Evolutionary conservation across 2,113 vertebrate species (phyloP).

Genomic region (Antechinus flavipes): DNA sequence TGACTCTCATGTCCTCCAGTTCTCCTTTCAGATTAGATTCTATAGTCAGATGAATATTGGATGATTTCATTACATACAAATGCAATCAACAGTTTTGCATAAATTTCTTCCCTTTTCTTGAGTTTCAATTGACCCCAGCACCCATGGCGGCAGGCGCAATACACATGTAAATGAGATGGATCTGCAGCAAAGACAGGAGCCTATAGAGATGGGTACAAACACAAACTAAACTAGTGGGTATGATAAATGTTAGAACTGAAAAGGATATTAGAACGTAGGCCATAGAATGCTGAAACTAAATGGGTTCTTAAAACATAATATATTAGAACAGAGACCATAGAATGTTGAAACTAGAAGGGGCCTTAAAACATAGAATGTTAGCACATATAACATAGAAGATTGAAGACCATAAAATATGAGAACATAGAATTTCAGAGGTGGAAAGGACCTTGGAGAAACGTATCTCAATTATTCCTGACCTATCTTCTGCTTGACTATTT

Average conservation of each 20-base stretch:
- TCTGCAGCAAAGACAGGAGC: conserved; percentile 82
- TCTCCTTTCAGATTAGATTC: conserved; percentile 91
- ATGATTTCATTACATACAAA: conserved; percentile 94
- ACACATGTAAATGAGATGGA: conserved; percentile 91
- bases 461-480: not conserved
- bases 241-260: conserved; percentile 59
- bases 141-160: conserved; percentile 89
- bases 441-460: not conserved
- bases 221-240: conserved; percentile 79
- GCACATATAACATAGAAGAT: not conserved
- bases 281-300: not conserved
- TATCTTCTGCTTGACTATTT: not conserved
- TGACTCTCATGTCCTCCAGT: conserved; percentile 97
- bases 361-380: not conserved
- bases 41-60: conserved; percentile 93
- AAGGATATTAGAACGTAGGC: not conserved
- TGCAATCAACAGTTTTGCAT: conserved; percentile 94
- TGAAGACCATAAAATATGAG: not conserved
- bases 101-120: conserved; percentile 91
- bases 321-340: not conserved
- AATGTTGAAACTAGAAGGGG: not conserved
- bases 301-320: not conserved
- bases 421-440: not conserved
- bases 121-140: conserved; percentile 92
- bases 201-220: conserved; percentile 74